Evolutionary conservation across 2,113 vertebrate genomes (phyloP).

Genomic region (Podilymbus podiceps): DNA sequence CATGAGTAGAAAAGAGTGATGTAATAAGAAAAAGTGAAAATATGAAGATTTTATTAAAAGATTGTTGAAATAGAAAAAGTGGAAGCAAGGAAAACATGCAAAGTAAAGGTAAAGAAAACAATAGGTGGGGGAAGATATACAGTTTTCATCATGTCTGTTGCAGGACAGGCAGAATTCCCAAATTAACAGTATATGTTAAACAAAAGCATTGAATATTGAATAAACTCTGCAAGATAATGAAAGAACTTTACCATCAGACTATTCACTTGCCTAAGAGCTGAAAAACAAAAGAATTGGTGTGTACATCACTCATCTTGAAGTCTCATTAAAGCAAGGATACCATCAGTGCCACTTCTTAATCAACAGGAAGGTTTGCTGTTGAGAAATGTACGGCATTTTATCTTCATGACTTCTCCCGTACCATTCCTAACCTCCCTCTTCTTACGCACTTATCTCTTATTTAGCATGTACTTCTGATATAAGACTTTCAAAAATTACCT

Average conservation of each 20-base stretch:
- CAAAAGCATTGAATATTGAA: background rate
- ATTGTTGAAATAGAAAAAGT: background rate
- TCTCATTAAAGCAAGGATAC: slow-evolving; percentile 47
- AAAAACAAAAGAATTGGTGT: slow-evolving; percentile 19
- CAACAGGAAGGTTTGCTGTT: slow-evolving; percentile 23
- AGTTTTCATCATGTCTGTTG: background rate
- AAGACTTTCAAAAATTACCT: background rate
- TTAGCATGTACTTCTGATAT: background rate
- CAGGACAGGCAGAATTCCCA: background rate
- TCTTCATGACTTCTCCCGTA: background rate
- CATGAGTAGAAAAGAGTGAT: background rate
- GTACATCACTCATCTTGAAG: slow-evolving; percentile 38
- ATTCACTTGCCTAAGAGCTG: background rate
- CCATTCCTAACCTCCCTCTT: background rate
- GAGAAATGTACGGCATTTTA: slow-evolving; percentile 11
- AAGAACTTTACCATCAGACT: background rate
- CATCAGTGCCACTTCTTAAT: background rate
- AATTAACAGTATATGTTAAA: background rate
- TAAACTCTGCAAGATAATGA: background rate
- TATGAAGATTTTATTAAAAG: background rate
- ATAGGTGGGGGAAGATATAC: background rate
- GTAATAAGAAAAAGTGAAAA: background rate
- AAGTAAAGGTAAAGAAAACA: background rate
- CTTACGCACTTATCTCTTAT: background rate
- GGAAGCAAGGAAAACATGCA: background rate